These are phyloP conservation scores for Callithrix jacchus DNA, from an alignment of 2,113 vertebrate genomes.

Conservation along the genomic window DNA sequence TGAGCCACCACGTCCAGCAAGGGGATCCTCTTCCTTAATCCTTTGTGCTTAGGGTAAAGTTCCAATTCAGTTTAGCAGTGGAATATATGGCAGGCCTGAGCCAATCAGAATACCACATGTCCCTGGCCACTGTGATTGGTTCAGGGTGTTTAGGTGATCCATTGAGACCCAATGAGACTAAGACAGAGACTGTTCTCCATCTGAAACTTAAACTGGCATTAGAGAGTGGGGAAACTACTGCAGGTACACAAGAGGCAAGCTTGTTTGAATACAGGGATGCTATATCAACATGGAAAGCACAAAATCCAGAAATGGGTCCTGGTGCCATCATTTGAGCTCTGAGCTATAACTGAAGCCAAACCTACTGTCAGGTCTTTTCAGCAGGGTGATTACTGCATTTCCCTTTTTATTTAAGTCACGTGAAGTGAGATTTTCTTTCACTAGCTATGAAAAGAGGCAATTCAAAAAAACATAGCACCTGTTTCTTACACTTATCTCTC, in stretches of 20 bases:
- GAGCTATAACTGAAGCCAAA: background rate
- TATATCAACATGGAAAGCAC: background rate
- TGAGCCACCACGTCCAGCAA: accelerated
- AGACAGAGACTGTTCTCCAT: background rate
- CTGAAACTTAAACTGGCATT: background rate
- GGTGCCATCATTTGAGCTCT: background rate
- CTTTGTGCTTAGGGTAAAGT: background rate
- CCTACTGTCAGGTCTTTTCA: background rate
- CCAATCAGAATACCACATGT: background rate
- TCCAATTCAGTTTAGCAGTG: background rate
- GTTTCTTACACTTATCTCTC: background rate
- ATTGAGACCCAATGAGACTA: background rate
- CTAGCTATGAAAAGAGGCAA: background rate
- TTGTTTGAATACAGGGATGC: background rate
- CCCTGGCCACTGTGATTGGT: background rate
- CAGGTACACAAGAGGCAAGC: background rate
- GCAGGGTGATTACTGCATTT: background rate
- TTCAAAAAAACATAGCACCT: background rate
- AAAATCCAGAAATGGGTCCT: background rate
- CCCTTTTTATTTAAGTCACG: background rate
- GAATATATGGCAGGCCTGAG: background rate
- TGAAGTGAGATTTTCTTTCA: background rate
- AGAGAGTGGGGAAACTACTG: background rate
- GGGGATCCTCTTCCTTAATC: background rate
- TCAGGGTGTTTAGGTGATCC: background rate